Evolutionary conservation across 2,797 vertebrate species (phyloP).

Genomic region (Ibycter americanus): DNA sequence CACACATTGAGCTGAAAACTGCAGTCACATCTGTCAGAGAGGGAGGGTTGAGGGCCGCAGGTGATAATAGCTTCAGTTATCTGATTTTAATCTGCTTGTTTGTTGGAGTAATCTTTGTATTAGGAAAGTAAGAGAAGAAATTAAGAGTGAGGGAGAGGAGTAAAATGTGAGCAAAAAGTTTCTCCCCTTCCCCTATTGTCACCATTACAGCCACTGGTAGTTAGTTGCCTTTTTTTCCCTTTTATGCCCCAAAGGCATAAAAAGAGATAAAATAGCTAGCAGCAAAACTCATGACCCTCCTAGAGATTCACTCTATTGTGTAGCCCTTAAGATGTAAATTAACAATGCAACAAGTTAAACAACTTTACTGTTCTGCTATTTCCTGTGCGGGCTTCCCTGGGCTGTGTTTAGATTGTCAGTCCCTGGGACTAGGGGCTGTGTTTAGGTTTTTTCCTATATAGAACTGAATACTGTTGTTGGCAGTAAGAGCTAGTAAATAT

Average conservation of each 20-base stretch:
- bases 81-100: neutral
- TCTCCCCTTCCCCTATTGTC: neutral
- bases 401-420: neutral
- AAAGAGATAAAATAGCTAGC: neutral
- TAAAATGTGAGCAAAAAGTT: neutral
- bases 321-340: neutral
- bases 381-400: neutral
- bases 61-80: neutral
- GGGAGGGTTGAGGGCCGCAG: fast-evolving
- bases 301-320: neutral
- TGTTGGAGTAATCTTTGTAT: neutral
- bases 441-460: neutral
- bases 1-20: neutral
- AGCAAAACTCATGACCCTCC: neutral
- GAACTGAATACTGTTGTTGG: neutral
- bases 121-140: neutral
- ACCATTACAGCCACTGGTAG: neutral
- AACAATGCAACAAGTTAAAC: neutral
- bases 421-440: neutral
- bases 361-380: neutral
- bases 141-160: neutral
- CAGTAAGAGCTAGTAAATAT: neutral
- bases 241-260: neutral
- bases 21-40: neutral
- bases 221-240: neutral